A percentile compares a stretch with the other conserved stretches of the same genome.
These are phyloP conservation scores for Crioceris asparagi DNA, from an alignment of 2,888 invertebrate genomes.

Conservation along the genomic window DNA sequence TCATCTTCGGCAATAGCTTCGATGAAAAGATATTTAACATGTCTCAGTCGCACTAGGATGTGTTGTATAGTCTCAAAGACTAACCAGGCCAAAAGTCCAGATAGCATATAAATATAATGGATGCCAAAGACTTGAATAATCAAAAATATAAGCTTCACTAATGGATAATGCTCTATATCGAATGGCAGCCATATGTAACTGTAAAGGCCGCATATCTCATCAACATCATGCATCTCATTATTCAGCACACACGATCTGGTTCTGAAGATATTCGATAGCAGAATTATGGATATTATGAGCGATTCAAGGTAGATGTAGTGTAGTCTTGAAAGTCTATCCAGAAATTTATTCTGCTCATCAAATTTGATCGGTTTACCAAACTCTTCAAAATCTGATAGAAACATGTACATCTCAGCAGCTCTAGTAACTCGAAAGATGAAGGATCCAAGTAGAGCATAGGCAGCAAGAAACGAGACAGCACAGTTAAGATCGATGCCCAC, in stretches of 20 bases:
- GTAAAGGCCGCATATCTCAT: conserved; percentile 13
- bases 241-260: conserved; percentile 5
- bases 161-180: conserved; percentile 10
- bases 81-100: conserved; percentile 10
- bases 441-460: conserved; percentile 4
- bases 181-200: conserved; percentile 14
- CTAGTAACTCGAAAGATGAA: conserved; percentile 7
- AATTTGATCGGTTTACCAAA: conserved; percentile 13
- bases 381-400: conserved; percentile 10
- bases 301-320: conserved; percentile 9
- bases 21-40: conserved; percentile 8
- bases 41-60: conserved; percentile 8
- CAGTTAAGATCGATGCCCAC: conserved; percentile 11
- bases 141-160: conserved; percentile 9
- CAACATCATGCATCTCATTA: conserved; percentile 5
- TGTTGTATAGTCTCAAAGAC: conserved; percentile 12
- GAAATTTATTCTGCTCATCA: conserved; percentile 7
- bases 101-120: conserved; percentile 11
- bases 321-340: conserved; percentile 10
- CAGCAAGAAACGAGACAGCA: conserved; percentile 8
- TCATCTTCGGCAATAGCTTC: conserved; percentile 6
- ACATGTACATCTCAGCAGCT: conserved; percentile 8
- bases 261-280: conserved; percentile 10
- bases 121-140: conserved; percentile 8
- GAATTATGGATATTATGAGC: conserved; percentile 5